Conservation (phyloP, 2,797 vertebrate genomes). For the Fundulus diaphanus region DNA sequence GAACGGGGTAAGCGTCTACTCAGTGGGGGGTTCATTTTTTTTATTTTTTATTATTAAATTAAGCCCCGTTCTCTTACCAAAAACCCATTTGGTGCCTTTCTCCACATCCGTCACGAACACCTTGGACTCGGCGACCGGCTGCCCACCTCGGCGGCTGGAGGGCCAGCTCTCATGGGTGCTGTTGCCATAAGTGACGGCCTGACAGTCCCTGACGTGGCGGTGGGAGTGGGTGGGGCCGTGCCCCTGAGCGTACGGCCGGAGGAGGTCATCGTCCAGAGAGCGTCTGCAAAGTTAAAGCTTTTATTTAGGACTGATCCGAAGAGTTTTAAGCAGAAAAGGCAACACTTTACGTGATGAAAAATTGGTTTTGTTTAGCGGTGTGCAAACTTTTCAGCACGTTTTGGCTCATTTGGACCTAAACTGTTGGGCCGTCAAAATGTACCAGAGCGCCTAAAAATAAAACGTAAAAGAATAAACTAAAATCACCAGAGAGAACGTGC, state of each 20-base stretch:
- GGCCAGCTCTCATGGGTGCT: conserved; percentile 84
- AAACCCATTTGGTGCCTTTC: conserved; percentile 53
- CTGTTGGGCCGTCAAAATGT: too few relatives aligned
- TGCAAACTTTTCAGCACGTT: too few relatives aligned
- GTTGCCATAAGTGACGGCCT: conserved; percentile 76
- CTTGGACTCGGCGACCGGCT: conserved; percentile 67
- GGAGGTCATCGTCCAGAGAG: conserved; percentile 77
- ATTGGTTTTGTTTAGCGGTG: not conserved
- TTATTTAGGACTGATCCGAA: not conserved
- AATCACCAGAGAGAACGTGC: too few relatives aligned
- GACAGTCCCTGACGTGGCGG: conserved; percentile 84
- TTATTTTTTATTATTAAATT: not conserved
- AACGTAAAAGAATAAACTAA: too few relatives aligned
- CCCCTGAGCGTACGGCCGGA: conserved; percentile 81
- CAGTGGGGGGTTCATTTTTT: not conserved
- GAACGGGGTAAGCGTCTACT: not conserved
- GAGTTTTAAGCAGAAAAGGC: not conserved
- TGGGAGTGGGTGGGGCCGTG: conserved; percentile 81
- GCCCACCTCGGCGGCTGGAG: conserved; percentile 41
- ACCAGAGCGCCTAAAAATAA: too few relatives aligned
- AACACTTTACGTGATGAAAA: not conserved
- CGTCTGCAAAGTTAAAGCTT: conserved; percentile 66
- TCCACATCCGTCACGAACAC: conserved; percentile 81
- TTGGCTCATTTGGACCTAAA: too few relatives aligned
- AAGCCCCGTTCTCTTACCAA: conserved; percentile 59